phyloP scores from a whole-genome alignment of 2,797 vertebrate species.

The Sebastes ruberrimus region DNA sequence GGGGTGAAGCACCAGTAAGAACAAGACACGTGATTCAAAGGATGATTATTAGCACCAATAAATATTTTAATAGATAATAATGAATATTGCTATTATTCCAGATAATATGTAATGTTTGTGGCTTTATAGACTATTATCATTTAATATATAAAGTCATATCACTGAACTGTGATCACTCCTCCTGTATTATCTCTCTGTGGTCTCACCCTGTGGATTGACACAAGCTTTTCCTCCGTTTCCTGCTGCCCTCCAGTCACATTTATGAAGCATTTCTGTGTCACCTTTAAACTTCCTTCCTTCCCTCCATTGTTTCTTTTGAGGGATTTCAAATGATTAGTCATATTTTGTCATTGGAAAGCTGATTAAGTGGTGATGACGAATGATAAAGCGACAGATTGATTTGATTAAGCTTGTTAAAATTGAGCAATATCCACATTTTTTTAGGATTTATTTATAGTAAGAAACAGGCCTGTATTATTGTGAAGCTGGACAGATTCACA shows the following conservation, averaged over 20 bases:
- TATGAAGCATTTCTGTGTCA: constrained; percentile 45
- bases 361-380: constrained; percentile 41
- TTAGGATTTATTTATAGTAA: background rate
- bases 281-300: constrained; percentile 72
- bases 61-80: background rate
- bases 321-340: constrained; percentile 55
- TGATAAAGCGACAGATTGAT: constrained; percentile 5
- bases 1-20: background rate
- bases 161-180: background rate
- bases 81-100: background rate
- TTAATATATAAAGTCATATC: background rate
- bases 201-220: background rate
- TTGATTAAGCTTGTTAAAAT: constrained; percentile 13
- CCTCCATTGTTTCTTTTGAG: constrained; percentile 61
- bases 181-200: background rate
- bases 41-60: background rate
- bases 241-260: constrained; percentile 49
- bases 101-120: background rate
- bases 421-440: background rate
- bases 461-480: background rate
- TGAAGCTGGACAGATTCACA: background rate
- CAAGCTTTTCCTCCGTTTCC: constrained; percentile 58
- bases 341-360: constrained; percentile 14
- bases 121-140: background rate
- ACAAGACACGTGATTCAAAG: background rate